Evolutionary conservation across 1,140 invertebrate species (phyloP).

Genomic region (Drosophila pruinosa): DNA sequence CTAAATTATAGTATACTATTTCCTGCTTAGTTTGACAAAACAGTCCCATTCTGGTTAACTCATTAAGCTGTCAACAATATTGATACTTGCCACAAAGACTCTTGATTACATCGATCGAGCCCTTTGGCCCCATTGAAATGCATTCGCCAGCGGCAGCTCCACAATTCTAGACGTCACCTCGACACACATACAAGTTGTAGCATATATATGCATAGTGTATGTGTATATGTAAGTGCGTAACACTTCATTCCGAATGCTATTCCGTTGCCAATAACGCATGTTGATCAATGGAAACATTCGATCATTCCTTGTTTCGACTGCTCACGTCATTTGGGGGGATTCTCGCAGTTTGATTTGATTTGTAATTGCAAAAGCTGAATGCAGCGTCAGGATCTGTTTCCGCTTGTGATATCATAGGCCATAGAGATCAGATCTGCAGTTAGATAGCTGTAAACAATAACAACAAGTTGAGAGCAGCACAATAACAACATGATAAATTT

Average conservation of each 20-base stretch:
- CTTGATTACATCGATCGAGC: neutral
- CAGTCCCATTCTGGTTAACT: neutral
- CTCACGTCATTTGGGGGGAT: neutral
- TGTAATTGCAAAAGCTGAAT: neutral
- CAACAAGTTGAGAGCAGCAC: neutral
- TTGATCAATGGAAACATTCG: neutral
- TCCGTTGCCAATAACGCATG: slow-evolving; percentile 14
- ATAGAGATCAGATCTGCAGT: neutral
- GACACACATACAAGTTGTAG: no score
- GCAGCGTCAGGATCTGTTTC: neutral
- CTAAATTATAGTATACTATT: no score
- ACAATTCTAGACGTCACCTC: neutral
- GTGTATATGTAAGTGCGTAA: neutral
- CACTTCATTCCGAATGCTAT: slow-evolving; percentile 21
- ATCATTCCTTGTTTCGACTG: neutral
- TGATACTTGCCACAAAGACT: neutral
- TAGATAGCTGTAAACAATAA: neutral
- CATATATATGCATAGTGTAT: no score
- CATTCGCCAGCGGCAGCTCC: neutral
- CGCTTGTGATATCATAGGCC: neutral
- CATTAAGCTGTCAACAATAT: neutral
- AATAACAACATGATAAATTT: slow-evolving; percentile 34
- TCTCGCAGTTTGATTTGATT: neutral
- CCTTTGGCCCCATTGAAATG: neutral
- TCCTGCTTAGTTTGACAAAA: no score